Evolutionary conservation across 2,113 vertebrate species (phyloP), one percentile per base, ranked within the genome.

Genomic region (Galbula dea): DNA sequence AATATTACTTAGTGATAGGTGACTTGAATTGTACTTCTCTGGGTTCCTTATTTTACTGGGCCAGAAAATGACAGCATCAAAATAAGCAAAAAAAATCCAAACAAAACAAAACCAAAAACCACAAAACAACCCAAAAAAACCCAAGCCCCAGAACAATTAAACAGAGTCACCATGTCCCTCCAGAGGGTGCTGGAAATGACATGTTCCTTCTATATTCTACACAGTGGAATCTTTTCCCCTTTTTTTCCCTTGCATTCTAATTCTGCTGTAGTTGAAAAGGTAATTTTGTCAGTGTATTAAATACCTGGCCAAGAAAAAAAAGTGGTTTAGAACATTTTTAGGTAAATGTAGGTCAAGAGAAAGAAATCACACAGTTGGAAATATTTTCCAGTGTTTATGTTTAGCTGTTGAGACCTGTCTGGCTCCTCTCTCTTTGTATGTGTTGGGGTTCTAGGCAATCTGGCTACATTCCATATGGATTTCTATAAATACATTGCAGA

Each of bases 361-460:
- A 97, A 97, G 86, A 81, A 95, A 96, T 96, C 93, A 91, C 85
- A 93, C 79, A 97, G 69, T 94, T 95, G 88, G 92, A 96, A 96
- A 97, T 97, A 94, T 88, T 98, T 98, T 96, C 92, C 96, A 96
- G 61, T 96, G 93, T 97, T 97, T 97, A 95, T 90, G 84, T 97
- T 97, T 90, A 97, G 74, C 95, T 97, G 95, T 97, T 97, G 94
- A 97, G 96, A 97, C 95, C 96, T 97, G 96, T 90, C 95, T 97
- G 93, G 73, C 94, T 97, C 93, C 96, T 97, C 86, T 88, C 78
- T 97, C 71, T 98, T 98, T 97, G 93, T 91, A 97, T 97, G 91
- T 96, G 62, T 96, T 91, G 55, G 83, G 92, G 72, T 96, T 97
- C 94, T 93, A 97, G 96, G 96, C 91, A 92, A 95, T 92, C 83